These are phyloP conservation scores for Dolichallabes microphthalmus DNA, from an alignment of 2,113 vertebrate species.

Conservation along the genomic window DNA sequence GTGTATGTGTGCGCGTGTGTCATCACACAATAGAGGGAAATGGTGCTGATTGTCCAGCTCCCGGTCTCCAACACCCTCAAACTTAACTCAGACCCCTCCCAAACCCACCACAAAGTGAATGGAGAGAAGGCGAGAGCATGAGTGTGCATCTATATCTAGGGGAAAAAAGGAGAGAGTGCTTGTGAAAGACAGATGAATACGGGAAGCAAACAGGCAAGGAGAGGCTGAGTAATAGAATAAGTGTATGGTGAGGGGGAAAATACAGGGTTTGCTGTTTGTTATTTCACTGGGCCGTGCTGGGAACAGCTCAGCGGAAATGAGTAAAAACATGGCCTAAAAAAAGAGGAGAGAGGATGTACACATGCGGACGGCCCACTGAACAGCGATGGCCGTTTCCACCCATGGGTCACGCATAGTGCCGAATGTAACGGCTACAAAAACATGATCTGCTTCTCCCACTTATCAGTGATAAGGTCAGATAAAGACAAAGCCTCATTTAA, in stretches of 20 bases:
- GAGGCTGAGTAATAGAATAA: not conserved
- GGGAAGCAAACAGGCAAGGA: conserved; percentile 3
- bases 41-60: conserved; percentile 41
- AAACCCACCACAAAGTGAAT: conserved; percentile 30
- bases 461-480: conserved; percentile 43
- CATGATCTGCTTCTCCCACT: conserved; percentile 25
- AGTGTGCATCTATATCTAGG: not conserved
- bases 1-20: not conserved
- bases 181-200: conserved; percentile 1
- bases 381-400: conserved; percentile 46
- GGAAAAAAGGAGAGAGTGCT: not conserved
- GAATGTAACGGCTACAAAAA: conserved; percentile 35
- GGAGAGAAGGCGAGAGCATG: not conserved
- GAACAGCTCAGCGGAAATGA: conserved; percentile 52
- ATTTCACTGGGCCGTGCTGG: conserved; percentile 53
- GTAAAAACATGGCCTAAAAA: conserved; percentile 48
- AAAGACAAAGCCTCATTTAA: conserved; percentile 25
- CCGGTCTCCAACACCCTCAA: conserved; percentile 27
- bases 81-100: conserved; percentile 9
- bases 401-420: conserved; percentile 1
- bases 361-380: conserved; percentile 33
- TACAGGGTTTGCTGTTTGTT: conserved; percentile 50
- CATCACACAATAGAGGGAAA: conserved; percentile 50
- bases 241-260: conserved; percentile 30
- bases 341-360: conserved; percentile 52